phyloP scores from a whole-genome alignment of 2,113 vertebrate species.

The Nycticebus coucang region DNA sequence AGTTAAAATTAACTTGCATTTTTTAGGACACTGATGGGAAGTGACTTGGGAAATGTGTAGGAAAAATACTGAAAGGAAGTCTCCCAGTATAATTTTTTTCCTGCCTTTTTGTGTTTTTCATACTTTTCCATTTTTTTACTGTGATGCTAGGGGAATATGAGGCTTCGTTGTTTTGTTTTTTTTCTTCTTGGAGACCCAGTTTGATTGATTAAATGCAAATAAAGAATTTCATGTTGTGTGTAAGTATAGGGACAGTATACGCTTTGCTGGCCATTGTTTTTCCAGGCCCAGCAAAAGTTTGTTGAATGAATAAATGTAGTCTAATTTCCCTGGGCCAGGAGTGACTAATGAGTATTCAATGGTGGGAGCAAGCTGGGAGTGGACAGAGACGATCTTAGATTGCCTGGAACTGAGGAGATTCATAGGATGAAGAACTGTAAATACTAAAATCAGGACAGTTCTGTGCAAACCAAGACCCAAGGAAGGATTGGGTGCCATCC shows the following conservation, averaged over 20 bases:
- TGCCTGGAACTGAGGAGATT: neutral
- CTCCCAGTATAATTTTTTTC: neutral
- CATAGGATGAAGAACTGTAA: neutral
- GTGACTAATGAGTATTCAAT: neutral
- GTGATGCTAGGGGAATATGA: neutral
- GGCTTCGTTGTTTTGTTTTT: neutral
- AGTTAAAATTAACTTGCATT: slow-evolving; percentile 72
- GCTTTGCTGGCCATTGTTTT: neutral
- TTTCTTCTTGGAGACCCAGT: neutral
- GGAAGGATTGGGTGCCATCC: neutral
- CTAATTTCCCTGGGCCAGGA: neutral
- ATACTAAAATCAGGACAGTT: neutral
- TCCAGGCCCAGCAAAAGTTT: neutral
- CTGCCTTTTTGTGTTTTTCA: neutral
- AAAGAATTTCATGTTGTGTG: neutral
- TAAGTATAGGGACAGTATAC: neutral
- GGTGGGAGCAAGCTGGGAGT: neutral
- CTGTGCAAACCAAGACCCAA: neutral
- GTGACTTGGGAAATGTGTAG: slow-evolving; percentile 64
- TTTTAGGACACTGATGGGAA: slow-evolving; percentile 63
- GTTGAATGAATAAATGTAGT: neutral
- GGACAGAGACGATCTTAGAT: neutral
- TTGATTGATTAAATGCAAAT: neutral
- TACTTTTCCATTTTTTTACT: slow-evolving; percentile 1
- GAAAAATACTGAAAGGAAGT: slow-evolving; percentile 71